Conservation (phyloP, 2,888 invertebrate genomes). For the Drosophila stalkeri region DNA sequence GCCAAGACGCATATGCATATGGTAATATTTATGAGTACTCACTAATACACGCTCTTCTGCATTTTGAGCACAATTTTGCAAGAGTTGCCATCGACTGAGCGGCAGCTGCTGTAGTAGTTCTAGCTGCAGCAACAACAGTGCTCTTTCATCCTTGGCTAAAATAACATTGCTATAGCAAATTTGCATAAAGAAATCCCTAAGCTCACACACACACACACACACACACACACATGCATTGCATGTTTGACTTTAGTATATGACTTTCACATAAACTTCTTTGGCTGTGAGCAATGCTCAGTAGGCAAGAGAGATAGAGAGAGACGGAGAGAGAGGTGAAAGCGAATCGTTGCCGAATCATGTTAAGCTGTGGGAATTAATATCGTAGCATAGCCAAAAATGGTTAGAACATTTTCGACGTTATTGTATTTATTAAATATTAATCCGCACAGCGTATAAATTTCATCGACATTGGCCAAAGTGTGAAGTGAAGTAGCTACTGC, state of each 20-base stretch:
- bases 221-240: conserved; percentile 33
- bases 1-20: conserved; percentile 52
- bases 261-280: conserved; percentile 70
- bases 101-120: neutral
- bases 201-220: conserved; percentile 37
- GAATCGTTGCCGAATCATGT: conserved; percentile 8
- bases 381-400: conserved; percentile 41
- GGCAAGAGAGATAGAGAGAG: neutral
- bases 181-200: conserved; percentile 77
- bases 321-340: neutral
- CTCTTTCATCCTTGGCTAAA: conserved; percentile 60
- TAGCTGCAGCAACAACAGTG: conserved; percentile 1
- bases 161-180: conserved; percentile 71
- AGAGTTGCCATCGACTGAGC: conserved; percentile 29
- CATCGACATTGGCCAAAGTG: conserved; percentile 56
- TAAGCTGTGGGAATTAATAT: conserved; percentile 62
- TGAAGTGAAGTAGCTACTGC: conserved; percentile 48
- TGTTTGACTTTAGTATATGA: conserved; percentile 69
- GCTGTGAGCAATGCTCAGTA: conserved; percentile 32
- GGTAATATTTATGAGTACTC: conserved; percentile 68
- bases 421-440: conserved; percentile 72
- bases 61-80: conserved; percentile 66
- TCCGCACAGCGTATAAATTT: conserved; percentile 64
- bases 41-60: conserved; percentile 68
- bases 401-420: conserved; percentile 59